A percentile compares a stretch with the other conserved stretches of the same genome.
Conservation (phyloP, 1,140 invertebrate species). For the Monochamus saltuarius region DNA sequence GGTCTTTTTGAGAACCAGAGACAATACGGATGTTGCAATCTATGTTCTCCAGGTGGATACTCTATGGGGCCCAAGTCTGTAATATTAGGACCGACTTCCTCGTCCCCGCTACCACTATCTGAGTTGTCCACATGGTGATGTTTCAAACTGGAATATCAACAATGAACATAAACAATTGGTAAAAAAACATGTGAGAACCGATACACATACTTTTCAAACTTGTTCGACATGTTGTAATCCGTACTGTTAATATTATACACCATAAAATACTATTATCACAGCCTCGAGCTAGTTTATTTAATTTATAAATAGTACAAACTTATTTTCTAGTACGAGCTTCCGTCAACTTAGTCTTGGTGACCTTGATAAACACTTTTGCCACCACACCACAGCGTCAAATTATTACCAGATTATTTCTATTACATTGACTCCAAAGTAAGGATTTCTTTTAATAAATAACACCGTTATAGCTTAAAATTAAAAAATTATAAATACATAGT, state of each 20-base stretch:
- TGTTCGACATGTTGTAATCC: conserved; percentile 60
- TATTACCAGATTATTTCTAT: neutral
- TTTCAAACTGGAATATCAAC: conserved; percentile 54
- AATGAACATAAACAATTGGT: conserved; percentile 2
- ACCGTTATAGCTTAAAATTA: too few species aligned
- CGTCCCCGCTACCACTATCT: conserved; percentile 57
- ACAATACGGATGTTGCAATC: conserved; percentile 85
- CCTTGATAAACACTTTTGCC: conserved; percentile 1
- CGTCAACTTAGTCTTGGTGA: conserved; percentile 3
- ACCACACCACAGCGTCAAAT: neutral
- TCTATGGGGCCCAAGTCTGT: conserved; percentile 58
- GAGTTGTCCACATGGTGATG: conserved; percentile 55
- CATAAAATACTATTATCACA: conserved; percentile 43
- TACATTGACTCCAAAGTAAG: neutral
- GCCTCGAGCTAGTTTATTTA: conserved; percentile 22
- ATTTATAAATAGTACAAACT: conserved; percentile 16
- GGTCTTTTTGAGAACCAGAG: conserved; percentile 84
- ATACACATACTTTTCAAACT: conserved; percentile 63
- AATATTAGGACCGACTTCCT: conserved; percentile 52
- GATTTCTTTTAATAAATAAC: neutral
- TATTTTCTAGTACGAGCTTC: conserved; percentile 10
- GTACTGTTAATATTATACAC: conserved; percentile 34
- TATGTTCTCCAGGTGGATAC: conserved; percentile 77
- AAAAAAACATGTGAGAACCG: conserved; percentile 1
- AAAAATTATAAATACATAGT: too few species aligned